Evolutionary conservation across 2,113 vertebrate species (phyloP).

Genomic region (Takifugu bimaculatus): DNA sequence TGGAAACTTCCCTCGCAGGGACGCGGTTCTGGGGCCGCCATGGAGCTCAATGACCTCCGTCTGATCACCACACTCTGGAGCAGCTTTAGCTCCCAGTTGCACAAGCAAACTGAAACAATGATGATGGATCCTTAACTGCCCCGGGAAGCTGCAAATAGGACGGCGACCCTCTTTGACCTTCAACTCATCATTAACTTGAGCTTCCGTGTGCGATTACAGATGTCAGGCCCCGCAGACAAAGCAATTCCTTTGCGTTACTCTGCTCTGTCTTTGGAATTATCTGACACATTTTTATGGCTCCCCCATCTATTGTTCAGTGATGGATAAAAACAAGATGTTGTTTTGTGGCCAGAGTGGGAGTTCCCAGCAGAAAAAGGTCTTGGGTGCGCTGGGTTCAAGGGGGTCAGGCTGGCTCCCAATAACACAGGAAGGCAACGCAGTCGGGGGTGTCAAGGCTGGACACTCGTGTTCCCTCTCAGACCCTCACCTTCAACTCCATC

Average conservation of each 20-base stretch:
- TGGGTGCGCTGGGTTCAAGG: conserved; percentile 47
- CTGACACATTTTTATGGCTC: conserved; percentile 57
- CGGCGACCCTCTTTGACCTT: conserved; percentile 47
- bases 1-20: conserved; percentile 44
- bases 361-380: conserved; percentile 63
- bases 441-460: conserved; percentile 61
- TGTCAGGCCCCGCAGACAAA: conserved; percentile 48
- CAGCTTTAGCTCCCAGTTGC: background rate
- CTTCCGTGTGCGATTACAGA: conserved; percentile 54
- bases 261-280: conserved; percentile 44
- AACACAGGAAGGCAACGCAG: conserved; percentile 68
- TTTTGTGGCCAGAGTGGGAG: conserved; percentile 54
- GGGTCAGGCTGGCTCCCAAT: conserved; percentile 61
- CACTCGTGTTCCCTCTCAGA: conserved; percentile 42
- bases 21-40: conserved; percentile 33
- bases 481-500: conserved; percentile 60
- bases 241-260: conserved; percentile 33
- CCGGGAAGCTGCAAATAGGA: conserved; percentile 55
- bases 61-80: background rate
- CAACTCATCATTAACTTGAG: conserved; percentile 52
- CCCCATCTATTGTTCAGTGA: conserved; percentile 71
- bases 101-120: too few relatives aligned
- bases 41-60: conserved; percentile 39
- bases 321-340: conserved; percentile 72
- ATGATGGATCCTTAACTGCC: conserved; percentile 10